Base-by-base conservation (phyloP, 2,113 vertebrate species). In the Zosterops pallidus region DNA sequence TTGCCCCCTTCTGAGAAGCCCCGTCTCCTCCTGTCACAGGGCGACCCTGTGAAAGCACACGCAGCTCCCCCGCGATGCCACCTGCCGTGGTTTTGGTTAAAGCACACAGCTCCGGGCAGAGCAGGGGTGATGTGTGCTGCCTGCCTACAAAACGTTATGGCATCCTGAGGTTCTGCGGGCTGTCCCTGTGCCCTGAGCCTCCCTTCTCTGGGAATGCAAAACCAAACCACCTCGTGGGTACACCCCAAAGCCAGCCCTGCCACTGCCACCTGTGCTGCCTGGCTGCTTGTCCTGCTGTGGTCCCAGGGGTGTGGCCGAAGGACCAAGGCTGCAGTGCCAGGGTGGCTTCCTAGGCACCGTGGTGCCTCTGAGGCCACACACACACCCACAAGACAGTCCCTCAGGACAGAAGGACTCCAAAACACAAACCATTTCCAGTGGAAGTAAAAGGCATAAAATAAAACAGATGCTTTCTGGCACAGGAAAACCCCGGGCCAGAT, bases 11-110 rank as follows among this genome's bases (percentile, higher is more conserved):
- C 46, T 18, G 63, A 69, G 31, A 12, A 41, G 25, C 11, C 29
- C 26, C 9, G 4, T 17, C 31, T 65, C 21, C 11, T 52, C 33
- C 31, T 33, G n/a, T 26, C 2, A 0, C 28, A 21, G 44, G 14
- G 3, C 22, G 10, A 18, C 28, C 57, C 20, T 0, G 0, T 33
- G 65, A 57, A 62, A 35, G 11, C 20, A 5, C 1, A 7, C 0
- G 0, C 41, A 49, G 46, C 21, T 42, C 10, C n/a, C 10, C 26
- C 12, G 2, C 9, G 29, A 19, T 5, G 23, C 7, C n/a, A 12
- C 24, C 35, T n/a, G 11, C 2, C 19, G 0, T 3, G 9, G 23
- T n/a, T 75, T 22, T 5, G 11, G n/a, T 41, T 62, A 49, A 65
- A 94, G 14, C 15, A 19, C 25, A 2, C 13, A 3, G 26, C 5